Conservation (phyloP, 2,797 vertebrate genomes). For the Coendou prehensilis region DNA sequence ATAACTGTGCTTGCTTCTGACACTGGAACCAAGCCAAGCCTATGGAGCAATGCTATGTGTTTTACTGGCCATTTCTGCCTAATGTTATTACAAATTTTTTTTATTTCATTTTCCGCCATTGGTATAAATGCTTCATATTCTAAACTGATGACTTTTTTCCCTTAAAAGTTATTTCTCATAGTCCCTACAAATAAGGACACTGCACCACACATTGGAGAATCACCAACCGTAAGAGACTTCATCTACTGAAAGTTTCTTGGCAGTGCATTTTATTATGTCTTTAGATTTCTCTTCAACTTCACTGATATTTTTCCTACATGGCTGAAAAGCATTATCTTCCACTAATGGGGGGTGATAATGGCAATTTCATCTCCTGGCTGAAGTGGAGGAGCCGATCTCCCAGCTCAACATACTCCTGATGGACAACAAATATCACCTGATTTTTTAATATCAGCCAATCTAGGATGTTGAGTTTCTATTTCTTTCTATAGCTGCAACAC, state of each 20-base stretch:
- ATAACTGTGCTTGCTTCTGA: conserved; percentile 95
- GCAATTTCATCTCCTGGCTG: conserved; percentile 95
- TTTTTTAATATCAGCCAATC: conserved; percentile 89
- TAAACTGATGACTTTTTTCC: conserved; percentile 93
- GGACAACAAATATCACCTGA: conserved; percentile 94
- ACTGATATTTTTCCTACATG: conserved; percentile 82
- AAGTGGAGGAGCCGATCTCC: conserved; percentile 92
- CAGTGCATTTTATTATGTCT: conserved; percentile 91
- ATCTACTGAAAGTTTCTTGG: conserved; percentile 92
- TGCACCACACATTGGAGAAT: conserved; percentile 93
- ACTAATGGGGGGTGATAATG: conserved; percentile 95
- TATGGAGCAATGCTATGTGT: conserved; percentile 94
- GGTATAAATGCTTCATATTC: conserved; percentile 95
- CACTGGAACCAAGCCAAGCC: conserved; percentile 94
- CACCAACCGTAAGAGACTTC: conserved; percentile 91
- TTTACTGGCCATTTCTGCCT: conserved; percentile 93
- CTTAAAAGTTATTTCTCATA: conserved; percentile 93
- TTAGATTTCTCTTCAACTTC: conserved; percentile 84
- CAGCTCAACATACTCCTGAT: conserved; percentile 94
- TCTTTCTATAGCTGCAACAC: conserved; percentile 91
- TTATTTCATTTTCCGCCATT: conserved; percentile 95
- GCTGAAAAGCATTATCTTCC: conserved; percentile 91
- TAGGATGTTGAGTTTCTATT: conserved; percentile 89
- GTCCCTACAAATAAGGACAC: conserved; percentile 95
- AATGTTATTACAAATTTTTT: conserved; percentile 92